phyloP scores from a whole-genome alignment of 1,140 invertebrate species.

The Ganaspis sp. region DNA sequence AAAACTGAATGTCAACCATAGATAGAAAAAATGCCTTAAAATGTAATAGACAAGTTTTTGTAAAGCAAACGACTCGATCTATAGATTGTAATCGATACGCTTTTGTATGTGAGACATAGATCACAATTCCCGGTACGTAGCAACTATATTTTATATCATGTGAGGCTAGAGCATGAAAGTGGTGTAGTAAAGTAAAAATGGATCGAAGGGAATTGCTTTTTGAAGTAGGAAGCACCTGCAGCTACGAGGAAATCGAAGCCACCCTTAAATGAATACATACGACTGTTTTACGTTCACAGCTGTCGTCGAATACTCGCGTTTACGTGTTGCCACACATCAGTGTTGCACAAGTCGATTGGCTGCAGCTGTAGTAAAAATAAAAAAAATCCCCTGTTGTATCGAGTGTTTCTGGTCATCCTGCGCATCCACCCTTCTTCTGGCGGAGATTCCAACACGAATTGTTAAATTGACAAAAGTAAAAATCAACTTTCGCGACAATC shows the following conservation, averaged over 20 bases:
- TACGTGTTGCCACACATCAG: conserved; percentile 16
- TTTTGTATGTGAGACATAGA: too few relatives aligned
- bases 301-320: conserved; percentile 13
- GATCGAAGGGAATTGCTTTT: conserved; percentile 29
- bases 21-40: too few relatives aligned
- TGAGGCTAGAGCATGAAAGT: conserved; percentile 8
- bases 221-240: conserved; percentile 20
- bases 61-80: too few relatives aligned
- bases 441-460: neutral
- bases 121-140: neutral
- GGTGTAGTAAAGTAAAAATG: conserved; percentile 1
- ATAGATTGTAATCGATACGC: too few relatives aligned
- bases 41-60: too few relatives aligned
- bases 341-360: conserved; percentile 16
- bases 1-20: too few relatives aligned
- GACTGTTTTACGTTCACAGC: conserved; percentile 23
- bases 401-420: neutral
- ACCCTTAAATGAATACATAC: conserved; percentile 27
- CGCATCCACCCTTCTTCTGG: neutral
- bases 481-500: neutral
- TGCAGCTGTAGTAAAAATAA: conserved; percentile 15
- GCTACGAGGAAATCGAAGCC: conserved; percentile 11
- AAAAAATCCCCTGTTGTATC: neutral
- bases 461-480: conserved; percentile 7
- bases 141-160: neutral